Evolutionary conservation across 1,140 invertebrate genomes (phyloP).

Genomic region (Drosophila willistoni): DNA sequence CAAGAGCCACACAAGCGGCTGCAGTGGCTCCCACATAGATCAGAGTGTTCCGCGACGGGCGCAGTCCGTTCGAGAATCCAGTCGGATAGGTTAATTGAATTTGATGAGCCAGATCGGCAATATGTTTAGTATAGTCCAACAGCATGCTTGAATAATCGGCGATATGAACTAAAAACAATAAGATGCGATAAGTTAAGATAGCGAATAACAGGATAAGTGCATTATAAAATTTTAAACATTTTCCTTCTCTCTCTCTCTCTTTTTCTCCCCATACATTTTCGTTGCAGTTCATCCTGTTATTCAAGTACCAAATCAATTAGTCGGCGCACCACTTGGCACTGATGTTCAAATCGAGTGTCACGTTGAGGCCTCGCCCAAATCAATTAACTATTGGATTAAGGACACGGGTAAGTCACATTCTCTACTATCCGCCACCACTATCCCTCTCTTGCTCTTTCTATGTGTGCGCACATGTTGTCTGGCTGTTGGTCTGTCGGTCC

Average conservation of each 20-base stretch:
- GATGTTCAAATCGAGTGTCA: slow-evolving; percentile 94
- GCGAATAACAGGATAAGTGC: background rate
- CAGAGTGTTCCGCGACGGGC: slow-evolving; percentile 35
- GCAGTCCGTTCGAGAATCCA: background rate
- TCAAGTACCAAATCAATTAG: slow-evolving; percentile 94
- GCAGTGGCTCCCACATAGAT: slow-evolving; percentile 44
- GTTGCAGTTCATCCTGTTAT: slow-evolving; percentile 93
- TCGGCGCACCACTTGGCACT: slow-evolving; percentile 93
- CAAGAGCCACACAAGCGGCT: slow-evolving; percentile 33
- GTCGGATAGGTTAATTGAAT: slow-evolving; percentile 12
- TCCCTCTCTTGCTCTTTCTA: background rate
- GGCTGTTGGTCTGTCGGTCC: slow-evolving; percentile 17
- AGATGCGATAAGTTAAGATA: too few species aligned
- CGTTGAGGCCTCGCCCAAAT: slow-evolving; percentile 94
- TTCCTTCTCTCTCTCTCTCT: slow-evolving; percentile 6
- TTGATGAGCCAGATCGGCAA: slow-evolving; percentile 16
- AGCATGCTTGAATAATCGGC: slow-evolving; percentile 12
- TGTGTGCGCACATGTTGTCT: slow-evolving; percentile 23
- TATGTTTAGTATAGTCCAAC: slow-evolving; percentile 13
- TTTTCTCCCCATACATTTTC: slow-evolving; percentile 15
- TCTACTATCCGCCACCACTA: background rate
- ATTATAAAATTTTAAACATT: slow-evolving; percentile 1
- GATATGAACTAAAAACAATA: background rate
- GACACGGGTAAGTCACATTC: slow-evolving; percentile 87
- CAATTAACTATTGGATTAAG: slow-evolving; percentile 94